These are phyloP conservation scores for Galeruca laticollis DNA, from an alignment of 2,888 invertebrate species.

Conservation along the genomic window DNA sequence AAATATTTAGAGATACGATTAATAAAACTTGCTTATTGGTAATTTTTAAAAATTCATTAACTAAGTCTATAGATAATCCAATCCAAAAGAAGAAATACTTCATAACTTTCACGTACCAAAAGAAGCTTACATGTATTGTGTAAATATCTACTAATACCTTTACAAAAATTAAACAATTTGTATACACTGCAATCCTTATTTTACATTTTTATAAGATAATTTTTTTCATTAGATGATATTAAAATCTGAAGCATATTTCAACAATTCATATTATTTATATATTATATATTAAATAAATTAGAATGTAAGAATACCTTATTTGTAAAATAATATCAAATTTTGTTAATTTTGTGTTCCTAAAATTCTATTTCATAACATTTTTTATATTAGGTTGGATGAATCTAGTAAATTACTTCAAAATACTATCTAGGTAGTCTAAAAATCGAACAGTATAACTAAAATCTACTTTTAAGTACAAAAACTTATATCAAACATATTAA, in stretches of 20 bases:
- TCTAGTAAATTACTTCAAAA: not conserved
- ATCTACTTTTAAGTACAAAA: constrained; percentile 1
- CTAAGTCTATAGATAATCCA: not conserved
- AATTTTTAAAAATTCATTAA: too few relatives aligned
- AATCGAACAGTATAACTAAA: not conserved
- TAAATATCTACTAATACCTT: not conserved
- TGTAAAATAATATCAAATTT: constrained; percentile 6
- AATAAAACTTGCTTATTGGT: too few relatives aligned
- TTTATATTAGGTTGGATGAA: not conserved
- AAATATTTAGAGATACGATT: too few relatives aligned
- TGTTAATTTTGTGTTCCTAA: not conserved
- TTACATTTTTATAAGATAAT: constrained; percentile 21
- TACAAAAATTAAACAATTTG: not conserved
- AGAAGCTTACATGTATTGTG: not conserved
- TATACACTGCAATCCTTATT: constrained; percentile 21
- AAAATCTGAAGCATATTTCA: constrained; percentile 35
- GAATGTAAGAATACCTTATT: constrained; percentile 26
- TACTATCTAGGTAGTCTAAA: not conserved
- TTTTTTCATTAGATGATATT: constrained; percentile 32
- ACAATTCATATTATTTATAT: constrained; percentile 32
- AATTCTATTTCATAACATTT: not conserved
- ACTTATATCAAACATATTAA: not conserved
- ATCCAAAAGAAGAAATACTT: not conserved
- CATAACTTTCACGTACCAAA: not conserved
- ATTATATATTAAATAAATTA: constrained; percentile 17